Evolutionary conservation across 2,113 vertebrate genomes (phyloP).

Genomic region (Eulacestoma nigropectus): DNA sequence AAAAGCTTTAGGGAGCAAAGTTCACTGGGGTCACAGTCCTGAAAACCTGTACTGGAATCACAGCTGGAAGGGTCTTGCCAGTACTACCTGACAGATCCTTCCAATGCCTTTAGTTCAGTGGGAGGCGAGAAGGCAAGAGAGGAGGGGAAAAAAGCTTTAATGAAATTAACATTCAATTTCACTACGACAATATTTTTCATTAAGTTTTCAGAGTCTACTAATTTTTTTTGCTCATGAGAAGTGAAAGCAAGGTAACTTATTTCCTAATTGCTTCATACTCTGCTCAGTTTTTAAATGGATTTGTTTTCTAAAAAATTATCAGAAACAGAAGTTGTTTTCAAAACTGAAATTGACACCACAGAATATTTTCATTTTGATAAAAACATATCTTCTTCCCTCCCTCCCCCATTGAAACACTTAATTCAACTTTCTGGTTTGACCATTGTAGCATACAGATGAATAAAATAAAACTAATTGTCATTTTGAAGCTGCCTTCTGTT

Average conservation of each 20-base stretch:
- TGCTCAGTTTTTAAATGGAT: background rate
- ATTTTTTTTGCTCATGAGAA: background rate
- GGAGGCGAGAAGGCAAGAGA: fast-evolving
- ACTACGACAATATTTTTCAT: background rate
- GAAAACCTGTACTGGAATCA: background rate
- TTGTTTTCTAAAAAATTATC: background rate
- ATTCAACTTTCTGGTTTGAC: background rate
- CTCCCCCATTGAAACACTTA: background rate
- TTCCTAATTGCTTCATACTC: background rate
- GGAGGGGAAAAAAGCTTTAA: background rate
- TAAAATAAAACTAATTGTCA: background rate
- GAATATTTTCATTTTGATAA: background rate
- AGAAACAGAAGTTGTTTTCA: background rate
- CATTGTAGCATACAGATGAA: background rate
- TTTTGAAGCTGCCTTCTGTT: background rate
- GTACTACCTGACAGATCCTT: background rate
- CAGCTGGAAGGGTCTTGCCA: background rate
- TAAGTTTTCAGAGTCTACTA: background rate
- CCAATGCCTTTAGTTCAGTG: background rate
- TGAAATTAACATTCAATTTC: background rate
- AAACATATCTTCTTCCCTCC: background rate
- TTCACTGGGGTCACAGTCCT: background rate
- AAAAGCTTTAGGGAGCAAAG: background rate
- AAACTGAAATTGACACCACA: background rate
- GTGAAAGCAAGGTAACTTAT: background rate